Percentiles rank a stretch among this genome's conserved stretches.
These are phyloP conservation scores for Poecilia velifera DNA, from an alignment of 2,797 vertebrate species.

Conservation along the genomic window DNA sequence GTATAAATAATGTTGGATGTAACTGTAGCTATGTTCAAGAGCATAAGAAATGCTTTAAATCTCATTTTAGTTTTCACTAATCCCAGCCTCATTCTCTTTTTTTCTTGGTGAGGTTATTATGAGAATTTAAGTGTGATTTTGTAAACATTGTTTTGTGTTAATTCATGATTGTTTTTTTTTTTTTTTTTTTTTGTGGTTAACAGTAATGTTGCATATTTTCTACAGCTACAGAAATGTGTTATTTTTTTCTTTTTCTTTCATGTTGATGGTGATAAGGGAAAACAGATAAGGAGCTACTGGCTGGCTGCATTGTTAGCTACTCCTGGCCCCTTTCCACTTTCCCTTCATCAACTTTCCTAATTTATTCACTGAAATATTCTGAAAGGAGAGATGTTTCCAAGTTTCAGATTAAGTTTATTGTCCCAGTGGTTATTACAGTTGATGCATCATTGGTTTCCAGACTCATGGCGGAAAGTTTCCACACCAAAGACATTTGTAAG, in stretches of 20 bases:
- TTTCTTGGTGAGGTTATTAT: neutral
- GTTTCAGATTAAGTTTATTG: slow-evolving; percentile 1
- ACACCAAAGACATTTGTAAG: neutral
- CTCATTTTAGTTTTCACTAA: neutral
- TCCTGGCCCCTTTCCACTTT: neutral
- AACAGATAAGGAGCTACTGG: neutral
- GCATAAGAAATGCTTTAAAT: neutral
- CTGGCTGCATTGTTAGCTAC: neutral
- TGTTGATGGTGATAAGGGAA: neutral
- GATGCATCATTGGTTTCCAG: neutral
- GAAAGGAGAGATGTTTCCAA: neutral
- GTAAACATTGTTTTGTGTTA: neutral
- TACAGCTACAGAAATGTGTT: neutral
- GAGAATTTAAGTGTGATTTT: neutral
- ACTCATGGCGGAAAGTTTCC: neutral
- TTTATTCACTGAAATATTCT: neutral
- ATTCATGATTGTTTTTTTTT: neutral
- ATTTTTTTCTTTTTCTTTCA: neutral
- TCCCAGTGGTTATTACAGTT: neutral
- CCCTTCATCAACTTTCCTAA: neutral
- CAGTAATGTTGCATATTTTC: neutral
- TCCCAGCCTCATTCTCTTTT: neutral
- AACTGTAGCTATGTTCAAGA: neutral
- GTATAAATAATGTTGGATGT: neutral
- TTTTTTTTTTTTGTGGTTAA: neutral